A percentile compares a stretch with the other conserved stretches of the same genome.
These are phyloP conservation scores for Nixonia krombeini DNA, from an alignment of 1,140 invertebrate genomes.

Conservation along the genomic window DNA sequence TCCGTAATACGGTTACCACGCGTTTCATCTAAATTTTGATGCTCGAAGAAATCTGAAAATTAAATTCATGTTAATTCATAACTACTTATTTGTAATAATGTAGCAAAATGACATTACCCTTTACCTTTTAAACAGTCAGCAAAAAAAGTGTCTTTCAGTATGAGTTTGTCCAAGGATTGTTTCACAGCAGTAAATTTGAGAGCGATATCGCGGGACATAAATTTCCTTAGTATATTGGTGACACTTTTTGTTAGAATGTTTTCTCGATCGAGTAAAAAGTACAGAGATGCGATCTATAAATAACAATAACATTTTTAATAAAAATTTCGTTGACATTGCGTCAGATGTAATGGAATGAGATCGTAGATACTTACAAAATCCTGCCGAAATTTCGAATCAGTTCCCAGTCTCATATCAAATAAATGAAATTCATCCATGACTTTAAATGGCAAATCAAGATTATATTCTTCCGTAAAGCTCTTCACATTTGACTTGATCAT, in stretches of 20 bases:
- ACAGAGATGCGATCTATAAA: conserved; percentile 38
- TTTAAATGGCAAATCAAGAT: conserved; percentile 43
- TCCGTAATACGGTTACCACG: conserved; percentile 31
- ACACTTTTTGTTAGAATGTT: conserved; percentile 41
- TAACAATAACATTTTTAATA: background rate
- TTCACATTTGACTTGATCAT: conserved; percentile 42
- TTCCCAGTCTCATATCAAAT: conserved; percentile 31
- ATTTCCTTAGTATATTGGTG: conserved; percentile 39
- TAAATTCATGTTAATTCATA: background rate
- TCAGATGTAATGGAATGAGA: no score
- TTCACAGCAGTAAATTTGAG: conserved; percentile 40
- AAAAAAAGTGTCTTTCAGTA: conserved; percentile 40
- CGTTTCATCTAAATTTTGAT: conserved; percentile 33
- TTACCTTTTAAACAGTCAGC: conserved; percentile 42
- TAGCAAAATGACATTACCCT: background rate
- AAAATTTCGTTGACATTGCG: no score
- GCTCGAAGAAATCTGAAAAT: conserved; percentile 44
- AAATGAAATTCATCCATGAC: conserved; percentile 32
- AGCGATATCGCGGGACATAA: conserved; percentile 42
- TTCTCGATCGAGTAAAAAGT: conserved; percentile 42
- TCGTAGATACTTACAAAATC: conserved; percentile 49
- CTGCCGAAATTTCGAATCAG: conserved; percentile 40
- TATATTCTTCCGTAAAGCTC: conserved; percentile 41
- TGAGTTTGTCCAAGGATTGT: conserved; percentile 34
- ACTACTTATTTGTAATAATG: background rate